phyloP scores from a whole-genome alignment of 1,140 invertebrate genomes.

The Leptinotarsa defecta region DNA sequence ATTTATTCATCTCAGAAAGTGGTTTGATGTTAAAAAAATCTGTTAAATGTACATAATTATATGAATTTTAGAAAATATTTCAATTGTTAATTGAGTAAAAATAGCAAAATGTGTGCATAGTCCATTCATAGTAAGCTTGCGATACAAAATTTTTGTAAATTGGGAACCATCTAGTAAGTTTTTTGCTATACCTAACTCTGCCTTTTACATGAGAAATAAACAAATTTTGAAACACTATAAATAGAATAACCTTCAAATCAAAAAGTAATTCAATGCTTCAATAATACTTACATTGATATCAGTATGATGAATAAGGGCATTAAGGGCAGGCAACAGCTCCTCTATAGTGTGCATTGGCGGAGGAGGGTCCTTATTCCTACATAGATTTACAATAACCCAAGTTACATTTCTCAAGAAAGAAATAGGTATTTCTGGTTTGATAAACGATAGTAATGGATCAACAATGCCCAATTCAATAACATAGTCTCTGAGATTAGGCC shows the following conservation, averaged over 20 bases:
- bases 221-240: too few relatives aligned
- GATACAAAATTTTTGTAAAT: too few relatives aligned
- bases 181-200: too few relatives aligned
- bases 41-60: too few relatives aligned
- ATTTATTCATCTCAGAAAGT: too few relatives aligned
- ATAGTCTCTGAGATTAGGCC: constrained; percentile 86
- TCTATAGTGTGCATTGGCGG: constrained; percentile 84
- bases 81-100: too few relatives aligned
- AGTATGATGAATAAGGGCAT: constrained; percentile 90
- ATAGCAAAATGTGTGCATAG: too few relatives aligned
- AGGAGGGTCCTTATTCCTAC: constrained; percentile 94
- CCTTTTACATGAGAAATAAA: too few relatives aligned
- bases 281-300: constrained; percentile 88
- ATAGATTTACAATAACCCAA: constrained; percentile 97
- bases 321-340: constrained; percentile 93
- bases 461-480: constrained; percentile 91
- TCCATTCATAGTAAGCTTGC: too few relatives aligned
- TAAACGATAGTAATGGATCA: constrained; percentile 85
- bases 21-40: too few relatives aligned
- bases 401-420: constrained; percentile 95
- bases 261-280: not conserved
- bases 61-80: too few relatives aligned
- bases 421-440: constrained; percentile 91
- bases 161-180: too few relatives aligned
- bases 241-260: not conserved